Conservation (phyloP, 1,140 invertebrate species). For the Drosophila ambigua region DNA sequence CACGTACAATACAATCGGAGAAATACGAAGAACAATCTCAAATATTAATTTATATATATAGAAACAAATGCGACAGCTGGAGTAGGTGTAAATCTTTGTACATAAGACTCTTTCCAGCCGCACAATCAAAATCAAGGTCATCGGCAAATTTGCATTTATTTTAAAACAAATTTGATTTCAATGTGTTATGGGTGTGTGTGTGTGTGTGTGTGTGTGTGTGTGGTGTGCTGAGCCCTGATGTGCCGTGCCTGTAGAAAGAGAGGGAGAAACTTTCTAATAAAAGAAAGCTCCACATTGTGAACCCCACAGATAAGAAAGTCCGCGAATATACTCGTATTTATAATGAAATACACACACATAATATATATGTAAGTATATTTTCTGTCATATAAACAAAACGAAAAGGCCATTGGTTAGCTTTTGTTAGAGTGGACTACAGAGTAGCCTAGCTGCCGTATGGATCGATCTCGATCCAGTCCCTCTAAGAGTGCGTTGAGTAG, state of each 20-base stretch:
- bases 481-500: constrained; percentile 85
- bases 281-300: constrained; percentile 48
- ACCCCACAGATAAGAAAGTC: constrained; percentile 45
- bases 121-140: constrained; percentile 61
- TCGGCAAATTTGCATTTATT: constrained; percentile 29
- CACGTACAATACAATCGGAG: too few relatives aligned
- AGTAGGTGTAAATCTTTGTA: background rate
- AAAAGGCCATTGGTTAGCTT: constrained; percentile 12
- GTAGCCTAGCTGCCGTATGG: background rate
- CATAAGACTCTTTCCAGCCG: background rate
- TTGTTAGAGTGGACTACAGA: background rate
- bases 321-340: constrained; percentile 20
- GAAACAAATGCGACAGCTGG: constrained; percentile 10
- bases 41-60: constrained; percentile 10
- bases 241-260: background rate
- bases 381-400: constrained; percentile 42
- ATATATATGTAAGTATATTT: constrained; percentile 32
- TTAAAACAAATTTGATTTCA: constrained; percentile 2
- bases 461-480: background rate
- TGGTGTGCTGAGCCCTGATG: too few relatives aligned
- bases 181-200: background rate
- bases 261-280: constrained; percentile 61
- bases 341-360: constrained; percentile 44
- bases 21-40: too few relatives aligned
- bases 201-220: too few relatives aligned